Evolutionary conservation across 2,113 vertebrate species (phyloP), one percentile per base, ranked within the genome.

Genomic region (Casuarius casuarius): DNA sequence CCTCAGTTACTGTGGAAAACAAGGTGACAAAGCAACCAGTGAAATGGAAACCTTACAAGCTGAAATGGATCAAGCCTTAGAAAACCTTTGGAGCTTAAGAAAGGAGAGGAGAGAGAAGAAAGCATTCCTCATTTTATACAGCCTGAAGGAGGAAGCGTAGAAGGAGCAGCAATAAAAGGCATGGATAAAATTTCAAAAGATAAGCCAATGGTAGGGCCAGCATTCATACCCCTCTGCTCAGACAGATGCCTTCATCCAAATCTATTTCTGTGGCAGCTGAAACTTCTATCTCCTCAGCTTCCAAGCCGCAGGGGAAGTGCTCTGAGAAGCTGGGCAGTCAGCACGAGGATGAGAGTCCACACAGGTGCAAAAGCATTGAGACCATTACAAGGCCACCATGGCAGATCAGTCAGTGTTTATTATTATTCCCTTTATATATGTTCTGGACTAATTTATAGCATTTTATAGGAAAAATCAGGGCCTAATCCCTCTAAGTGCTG

Each of bases 321-420:
- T 97, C 48, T 58, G 89, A 97, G 91, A 94, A 97, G 97, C 94
- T 89, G 87, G 84, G 93, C 95, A 96, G 76, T 97, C 96, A 91
- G 65, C 73, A 94, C 68, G 92, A 84, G 54, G 88, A 84, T 49
- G 95, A 94, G 62, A 58, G 44, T 70, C 86, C 86, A 58, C 84
- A 68, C 22, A 94, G 84, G 63, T 96, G 84, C 58, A 94, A 94
- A 75, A 96, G 79, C 71, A 94, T 94, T 73, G 97, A 95, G 82
- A 91, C 90, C 90, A 94, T 58, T 62, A 76, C 93, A 42, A 98
- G 93, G 93, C 96, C 97, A 93, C 94, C 97, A 84, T 98, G 97
- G 96, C 98, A 98, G 97, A 94, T 77, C 97, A 97, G 65, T 42
- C 40, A 62, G 67, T n/a, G 63, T 20, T 79, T 29, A 73, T 26